Base-by-base conservation (phyloP, 1,140 invertebrate species). In the Pseudomyrmex sp. region DNA sequence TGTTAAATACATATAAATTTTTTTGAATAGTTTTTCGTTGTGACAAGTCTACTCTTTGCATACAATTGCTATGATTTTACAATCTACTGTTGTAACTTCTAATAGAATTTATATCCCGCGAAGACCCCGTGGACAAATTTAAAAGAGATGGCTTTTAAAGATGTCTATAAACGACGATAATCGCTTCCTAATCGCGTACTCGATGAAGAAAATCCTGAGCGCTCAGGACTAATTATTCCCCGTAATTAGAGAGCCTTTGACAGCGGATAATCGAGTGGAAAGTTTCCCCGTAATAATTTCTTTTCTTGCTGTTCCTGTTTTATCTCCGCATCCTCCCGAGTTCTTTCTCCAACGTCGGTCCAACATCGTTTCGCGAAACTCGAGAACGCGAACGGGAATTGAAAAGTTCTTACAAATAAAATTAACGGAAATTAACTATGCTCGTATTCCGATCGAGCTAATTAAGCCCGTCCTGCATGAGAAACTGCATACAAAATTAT, bases 271-370 rank as follows among this genome's bases (percentile, higher is more conserved):
- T 80, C 76, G 54, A 80, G 76, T 70, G 66, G 56, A 80, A 80
- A 80, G 76, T 80, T 80, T 77, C 20, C 66, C 35, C 35, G 76
- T 80, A 80, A 80, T 80, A 80, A 80, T 80, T 80, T 80, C 76
- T 80, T 80, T 79, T 79, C 76, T 70, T 59, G 35, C 48, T 69
- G 63, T 58, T 48, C 52, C 35, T 35, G 35, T n/a, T 80, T 72
- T 48, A 72, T 20, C n/a, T 58, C n/a, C 15, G 54, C 50, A 52
- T 52, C 12, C 50, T 52, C 5, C 5, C 35, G 35, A 35, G 35
- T 35, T 35, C 35, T 35, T 35, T 77, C 48, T 35, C 12, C 9
- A 26, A 44, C 20, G 46, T 74, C 58, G 18, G 18, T 61, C 18
- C 56, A 56, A 48, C 26, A 44, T 46, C 63, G 35, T 69, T 46